Evolutionary conservation across 2,797 vertebrate species (phyloP), one percentile per base, ranked within the genome.

Genomic region (Gadopsis marmoratus): DNA sequence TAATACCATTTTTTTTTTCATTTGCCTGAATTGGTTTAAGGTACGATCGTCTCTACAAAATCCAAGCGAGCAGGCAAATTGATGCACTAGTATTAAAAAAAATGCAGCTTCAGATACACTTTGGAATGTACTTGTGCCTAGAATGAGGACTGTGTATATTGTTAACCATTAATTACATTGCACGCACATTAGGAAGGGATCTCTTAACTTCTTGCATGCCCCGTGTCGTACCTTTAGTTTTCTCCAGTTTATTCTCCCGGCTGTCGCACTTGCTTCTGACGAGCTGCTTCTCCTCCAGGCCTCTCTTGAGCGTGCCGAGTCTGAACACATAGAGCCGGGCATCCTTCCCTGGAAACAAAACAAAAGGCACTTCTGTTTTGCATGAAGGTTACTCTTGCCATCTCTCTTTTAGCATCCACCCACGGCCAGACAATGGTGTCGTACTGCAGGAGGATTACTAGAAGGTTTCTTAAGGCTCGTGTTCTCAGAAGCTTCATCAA

Each of bases 201-300:
- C 35, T 37, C 35, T 37, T 37, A 37, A 37, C 9, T 23, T 19
- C 19, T 23, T 43, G 66, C 47, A 21, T 7, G 33, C 4, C n/a
- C 47, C 14, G 8, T 29, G 70, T 17, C 4, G 14, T 79, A 98
- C 98, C 98, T 97, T 97, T 99, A 16, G 98, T 99, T 92, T 98
- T 99, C 92, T 99, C 98, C 87, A 99, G 96, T 90, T 99, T 99
- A 91, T 99, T 99, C 83, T 99, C 98, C 85, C 97, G 93, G 90
- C 97, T 97, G 93, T 99, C 97, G 0, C 95, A 97, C 87, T 97
- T 97, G 93, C 93, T 91, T 56, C 94, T 95, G 90, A 96, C 93
- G 0, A 94, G 87, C 89, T 96, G 96, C 71, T 94, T 95, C 70
- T 96, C 96, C 89, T 98, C 96, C 71, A 97, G 86, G 78, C 93